Evolutionary conservation across 2,113 vertebrate genomes (phyloP), one percentile per base, ranked within the genome.

Genomic region (Mormoops blainvillei): DNA sequence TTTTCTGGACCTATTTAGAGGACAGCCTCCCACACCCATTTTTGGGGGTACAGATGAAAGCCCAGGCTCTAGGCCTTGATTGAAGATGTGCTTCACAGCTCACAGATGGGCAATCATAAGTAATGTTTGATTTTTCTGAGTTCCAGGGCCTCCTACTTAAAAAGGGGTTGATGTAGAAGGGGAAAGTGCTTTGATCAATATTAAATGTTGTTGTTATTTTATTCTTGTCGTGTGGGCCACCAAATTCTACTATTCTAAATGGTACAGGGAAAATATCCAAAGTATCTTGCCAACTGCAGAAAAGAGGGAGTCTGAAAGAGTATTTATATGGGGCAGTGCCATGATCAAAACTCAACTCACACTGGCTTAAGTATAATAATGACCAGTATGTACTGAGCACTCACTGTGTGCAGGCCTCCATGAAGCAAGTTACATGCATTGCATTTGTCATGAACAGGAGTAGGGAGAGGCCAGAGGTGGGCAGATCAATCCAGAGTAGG

Each of bases 261-360:
- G 15, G 33, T 24, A 33, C 31, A 48, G 65, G 26, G 8, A 71
- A 71, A 7, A 3, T 1, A 20, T 11, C 22, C 31, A 24, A 43
- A 6, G 16, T 18, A 56, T 68, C 65, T 24, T 31, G 38, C 8
- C 28, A 76, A 18, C 19, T 13, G 12, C 1, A 54, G 36, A 73
- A 58, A 50, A 65, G 41, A 95, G 48, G 73, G 20, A 28, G 22
- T 2, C 20, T 33, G 41, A 38, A 10, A 45, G 10, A 26, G n/a
- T 3, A 22, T 33, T 83, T 12, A 20, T 0, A 0, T 11, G 18
- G 19, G 45, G 2, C 1, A 4, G 10, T 0, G 0, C 36, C 45
- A 16, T 54, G 80, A 88, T 14, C 5, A 9, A 71, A 56, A 56
- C 43, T 41, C 7, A 0, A 33, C 20, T 9, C 24, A 9, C 3